Conservation (phyloP, 2,888 invertebrate genomes). For the Tyria jacobaeae region DNA sequence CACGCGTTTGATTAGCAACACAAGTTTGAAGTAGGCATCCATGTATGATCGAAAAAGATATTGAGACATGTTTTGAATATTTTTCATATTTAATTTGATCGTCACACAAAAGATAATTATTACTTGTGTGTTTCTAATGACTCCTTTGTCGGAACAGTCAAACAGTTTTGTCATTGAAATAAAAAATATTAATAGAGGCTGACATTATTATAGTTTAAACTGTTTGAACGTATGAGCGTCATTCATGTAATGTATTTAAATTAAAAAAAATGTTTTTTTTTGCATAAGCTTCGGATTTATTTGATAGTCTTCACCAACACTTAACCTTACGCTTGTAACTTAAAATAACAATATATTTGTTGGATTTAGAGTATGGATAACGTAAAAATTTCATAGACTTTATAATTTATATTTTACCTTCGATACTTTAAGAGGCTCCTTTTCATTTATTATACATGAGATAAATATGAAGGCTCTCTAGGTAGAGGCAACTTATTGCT, state of each 20-base stretch:
- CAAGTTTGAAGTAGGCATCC: neutral
- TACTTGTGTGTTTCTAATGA: slow-evolving; percentile 39
- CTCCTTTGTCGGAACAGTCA: slow-evolving; percentile 30
- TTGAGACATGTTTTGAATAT: slow-evolving; percentile 18
- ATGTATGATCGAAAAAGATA: neutral
- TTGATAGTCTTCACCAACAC: neutral
- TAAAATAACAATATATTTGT: too few species aligned
- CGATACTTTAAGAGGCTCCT: too few species aligned
- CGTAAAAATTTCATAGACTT: too few species aligned
- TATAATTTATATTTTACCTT: too few species aligned
- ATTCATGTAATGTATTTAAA: slow-evolving; percentile 4
- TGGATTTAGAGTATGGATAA: too few species aligned
- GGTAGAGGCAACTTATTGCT: neutral
- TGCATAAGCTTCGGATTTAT: too few species aligned
- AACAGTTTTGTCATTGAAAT: slow-evolving; percentile 32
- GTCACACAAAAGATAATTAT: slow-evolving; percentile 27
- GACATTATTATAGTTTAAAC: slow-evolving; percentile 22
- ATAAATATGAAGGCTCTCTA: neutral
- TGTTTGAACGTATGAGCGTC: slow-evolving; percentile 8
- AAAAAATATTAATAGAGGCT: slow-evolving; percentile 20
- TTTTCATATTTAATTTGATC: slow-evolving; percentile 12
- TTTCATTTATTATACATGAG: neutral
- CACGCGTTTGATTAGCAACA: neutral
- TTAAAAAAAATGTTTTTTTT: neutral
- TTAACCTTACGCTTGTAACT: too few species aligned